Percentiles rank a stretch among this genome's conserved stretches.
Evolutionary conservation across 2,888 invertebrate genomes (phyloP).

Genomic region (Drosophila limbata): DNA sequence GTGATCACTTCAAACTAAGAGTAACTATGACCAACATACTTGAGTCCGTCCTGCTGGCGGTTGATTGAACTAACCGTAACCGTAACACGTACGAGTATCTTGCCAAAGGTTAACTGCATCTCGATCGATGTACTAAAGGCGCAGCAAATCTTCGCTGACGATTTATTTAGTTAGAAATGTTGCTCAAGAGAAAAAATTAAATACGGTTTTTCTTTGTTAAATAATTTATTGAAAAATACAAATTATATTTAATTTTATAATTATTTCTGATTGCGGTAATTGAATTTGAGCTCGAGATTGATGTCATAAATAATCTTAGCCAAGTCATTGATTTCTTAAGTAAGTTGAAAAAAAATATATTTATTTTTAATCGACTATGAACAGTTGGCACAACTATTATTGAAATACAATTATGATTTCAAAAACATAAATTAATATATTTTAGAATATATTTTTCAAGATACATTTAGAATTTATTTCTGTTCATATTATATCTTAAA

Average conservation of each 20-base stretch:
- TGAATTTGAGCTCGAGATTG: background rate
- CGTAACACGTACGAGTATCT: conserved; percentile 1
- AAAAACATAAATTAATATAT: too few species aligned
- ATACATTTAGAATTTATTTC: too few species aligned
- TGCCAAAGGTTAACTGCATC: conserved; percentile 33
- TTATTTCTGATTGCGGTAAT: background rate
- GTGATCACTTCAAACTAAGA: conserved; percentile 41
- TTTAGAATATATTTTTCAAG: too few species aligned
- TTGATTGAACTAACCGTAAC: conserved; percentile 40
- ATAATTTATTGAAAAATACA: background rate
- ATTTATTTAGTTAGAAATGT: conserved; percentile 16
- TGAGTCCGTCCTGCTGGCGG: conserved; percentile 1
- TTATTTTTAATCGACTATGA: too few species aligned
- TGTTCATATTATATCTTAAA: too few species aligned
- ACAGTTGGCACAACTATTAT: too few species aligned
- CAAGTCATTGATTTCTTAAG: background rate
- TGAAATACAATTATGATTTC: background rate
- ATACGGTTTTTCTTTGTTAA: background rate
- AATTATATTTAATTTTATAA: background rate
- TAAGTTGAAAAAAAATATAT: background rate
- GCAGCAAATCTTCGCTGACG: conserved; percentile 15
- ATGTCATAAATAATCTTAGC: background rate
- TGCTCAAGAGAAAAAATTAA: background rate
- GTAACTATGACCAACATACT: conserved; percentile 16
- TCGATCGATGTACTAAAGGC: conserved; percentile 20